Evolutionary conservation across 2,888 invertebrate genomes (phyloP).

Genomic region (Volucella inflata): DNA sequence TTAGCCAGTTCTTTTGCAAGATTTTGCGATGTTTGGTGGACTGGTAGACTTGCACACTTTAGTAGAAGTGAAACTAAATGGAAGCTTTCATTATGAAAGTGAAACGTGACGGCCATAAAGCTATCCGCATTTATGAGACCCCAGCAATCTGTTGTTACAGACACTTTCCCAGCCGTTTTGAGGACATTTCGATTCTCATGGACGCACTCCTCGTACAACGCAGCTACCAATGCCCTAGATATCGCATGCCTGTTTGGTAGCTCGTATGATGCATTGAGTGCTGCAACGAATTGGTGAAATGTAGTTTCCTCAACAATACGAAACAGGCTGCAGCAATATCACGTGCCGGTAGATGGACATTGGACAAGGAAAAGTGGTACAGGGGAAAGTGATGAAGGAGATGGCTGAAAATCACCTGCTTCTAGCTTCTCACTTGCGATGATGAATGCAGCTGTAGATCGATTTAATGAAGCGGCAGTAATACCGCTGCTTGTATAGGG

Average conservation of each 20-base stretch:
- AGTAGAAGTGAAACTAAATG: background rate
- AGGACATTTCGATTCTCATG: background rate
- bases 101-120: conserved; percentile 31
- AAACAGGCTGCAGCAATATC: conserved; percentile 3
- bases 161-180: background rate
- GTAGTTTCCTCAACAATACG: conserved; percentile 28
- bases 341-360: background rate
- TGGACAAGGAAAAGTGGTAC: background rate
- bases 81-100: conserved; percentile 27
- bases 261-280: conserved; percentile 31
- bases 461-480: background rate
- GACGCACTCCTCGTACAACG: conserved; percentile 26
- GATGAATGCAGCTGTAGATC: background rate
- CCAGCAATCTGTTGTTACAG: conserved; percentile 46
- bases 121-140: conserved; percentile 26
- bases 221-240: background rate
- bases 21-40: conserved; percentile 22
- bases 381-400: background rate
- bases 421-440: background rate
- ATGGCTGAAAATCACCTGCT: background rate
- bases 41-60: conserved; percentile 8
- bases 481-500: conserved; percentile 7
- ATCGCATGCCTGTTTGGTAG: conserved; percentile 20
- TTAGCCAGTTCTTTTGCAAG: conserved; percentile 20
- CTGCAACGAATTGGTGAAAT: conserved; percentile 45